Conservation (phyloP, 2,888 invertebrate species). For the Hybos culiciformis region DNA sequence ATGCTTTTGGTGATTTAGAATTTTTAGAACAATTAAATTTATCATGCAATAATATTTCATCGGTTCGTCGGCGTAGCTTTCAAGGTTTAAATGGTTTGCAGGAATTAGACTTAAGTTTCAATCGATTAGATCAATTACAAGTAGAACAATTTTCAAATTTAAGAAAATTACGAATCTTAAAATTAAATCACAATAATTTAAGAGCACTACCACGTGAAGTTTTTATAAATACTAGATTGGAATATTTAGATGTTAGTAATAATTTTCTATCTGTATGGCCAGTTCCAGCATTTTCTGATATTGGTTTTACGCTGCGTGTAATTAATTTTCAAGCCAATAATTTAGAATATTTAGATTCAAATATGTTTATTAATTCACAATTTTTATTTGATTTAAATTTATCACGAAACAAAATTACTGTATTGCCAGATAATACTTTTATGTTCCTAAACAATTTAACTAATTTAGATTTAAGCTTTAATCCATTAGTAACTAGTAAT, state of each 20-base stretch:
- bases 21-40: conserved; percentile 61
- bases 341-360: conserved; percentile 75
- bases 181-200: conserved; percentile 57
- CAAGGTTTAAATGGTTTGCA: conserved; percentile 60
- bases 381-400: conserved; percentile 64
- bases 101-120: conserved; percentile 63
- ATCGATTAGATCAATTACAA: conserved; percentile 60
- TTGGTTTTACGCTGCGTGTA: conserved; percentile 63
- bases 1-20: conserved; percentile 57
- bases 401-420: conserved; percentile 66
- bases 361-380: conserved; percentile 71
- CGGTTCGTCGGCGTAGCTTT: conserved; percentile 61
- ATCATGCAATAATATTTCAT: conserved; percentile 57
- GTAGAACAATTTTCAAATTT: conserved; percentile 68
- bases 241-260: conserved; percentile 63
- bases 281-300: conserved; percentile 59
- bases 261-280: conserved; percentile 72
- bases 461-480: conserved; percentile 65
- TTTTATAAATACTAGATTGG: conserved; percentile 64
- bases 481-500: conserved; percentile 68
- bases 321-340: conserved; percentile 66
- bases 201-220: conserved; percentile 62
- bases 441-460: conserved; percentile 65
- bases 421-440: conserved; percentile 79
- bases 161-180: conserved; percentile 56